These are phyloP conservation scores for Nomada fabriciana DNA, from an alignment of 2,888 invertebrate species.

Conservation along the genomic window DNA sequence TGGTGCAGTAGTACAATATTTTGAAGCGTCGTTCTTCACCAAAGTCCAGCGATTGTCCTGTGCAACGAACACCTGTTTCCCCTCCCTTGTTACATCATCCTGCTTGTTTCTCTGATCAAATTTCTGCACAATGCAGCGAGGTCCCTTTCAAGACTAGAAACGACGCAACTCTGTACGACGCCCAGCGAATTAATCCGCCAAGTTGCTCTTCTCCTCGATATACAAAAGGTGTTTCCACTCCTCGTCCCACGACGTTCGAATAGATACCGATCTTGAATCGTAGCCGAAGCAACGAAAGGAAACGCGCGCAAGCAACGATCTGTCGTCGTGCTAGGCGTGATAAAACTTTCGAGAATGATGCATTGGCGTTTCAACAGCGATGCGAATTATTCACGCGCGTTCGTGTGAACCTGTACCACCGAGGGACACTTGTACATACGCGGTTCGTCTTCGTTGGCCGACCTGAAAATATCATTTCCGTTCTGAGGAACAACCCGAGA, in stretches of 20 bases:
- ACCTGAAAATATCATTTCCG: slow-evolving; percentile 69
- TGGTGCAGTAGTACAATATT: no score
- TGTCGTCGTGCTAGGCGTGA: slow-evolving; percentile 49
- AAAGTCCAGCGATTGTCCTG: no score
- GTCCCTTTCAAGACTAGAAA: no score
- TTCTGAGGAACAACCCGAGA: slow-evolving; percentile 48
- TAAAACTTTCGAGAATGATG: slow-evolving; percentile 65
- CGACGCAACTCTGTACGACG: no score
- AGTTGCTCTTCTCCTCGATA: not conserved
- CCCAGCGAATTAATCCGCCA: no score
- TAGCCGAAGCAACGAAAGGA: slow-evolving; percentile 31
- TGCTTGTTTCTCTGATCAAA: no score
- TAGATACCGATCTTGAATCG: slow-evolving; percentile 7
- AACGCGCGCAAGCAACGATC: slow-evolving; percentile 45
- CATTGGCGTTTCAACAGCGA: slow-evolving; percentile 58
- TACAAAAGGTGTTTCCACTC: not conserved
- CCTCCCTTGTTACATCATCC: no score
- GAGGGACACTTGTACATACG: slow-evolving; percentile 11
- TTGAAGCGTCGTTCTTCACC: no score
- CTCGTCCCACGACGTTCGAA: slow-evolving; percentile 4
- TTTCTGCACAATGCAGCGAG: no score
- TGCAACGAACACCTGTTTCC: no score
- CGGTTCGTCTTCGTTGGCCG: slow-evolving; percentile 25
- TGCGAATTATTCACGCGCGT: slow-evolving; percentile 63
- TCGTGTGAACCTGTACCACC: slow-evolving; percentile 54